Base-by-base conservation (phyloP, 2,797 vertebrate genomes). In the Antrozous pallidus region DNA sequence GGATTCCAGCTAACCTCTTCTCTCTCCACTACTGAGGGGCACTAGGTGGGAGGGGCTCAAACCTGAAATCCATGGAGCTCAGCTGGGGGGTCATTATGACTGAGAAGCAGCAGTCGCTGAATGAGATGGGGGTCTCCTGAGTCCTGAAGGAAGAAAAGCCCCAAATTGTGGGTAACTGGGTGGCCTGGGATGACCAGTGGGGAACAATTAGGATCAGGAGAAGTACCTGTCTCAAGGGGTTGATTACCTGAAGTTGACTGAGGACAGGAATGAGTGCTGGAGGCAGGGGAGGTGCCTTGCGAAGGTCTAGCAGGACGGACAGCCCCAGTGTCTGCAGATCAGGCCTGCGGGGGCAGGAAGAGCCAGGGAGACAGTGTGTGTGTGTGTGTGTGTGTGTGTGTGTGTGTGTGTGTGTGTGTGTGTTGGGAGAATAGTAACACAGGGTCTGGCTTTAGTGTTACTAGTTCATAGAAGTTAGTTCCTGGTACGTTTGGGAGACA, bases 221-320 rank as follows among this genome's bases (percentile, higher is more conserved):
- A 78, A 86, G 17, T 56, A 47, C 31, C 13, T 40, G 8, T 79
- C 28, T 56, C 42, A 74, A 40, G 40, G 9, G 28, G 5, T 6
- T 70, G 4, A 13, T 92, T 98, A 98, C 98, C 98, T 98, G 97
- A 90, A 97, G 97, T 47, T 97, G 94, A 84, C 85, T 90, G 88
- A 98, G 92, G 69, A 94, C 94, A 84, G 97, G 93, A 77, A 97
- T 80, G 73, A 98, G 96, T 47, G 93, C 94, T 65, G 97, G 96
- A 49, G 96, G 95, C 70, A 97, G 94, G 24, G 80, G 36, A 26
- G 97, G 94, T 36, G 93, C 83, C 74, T 96, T 95, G 5, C 97
- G 97, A 78, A 98, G 95, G 91, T 98, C 97, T 36, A 98, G 73
- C 54, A 98, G 96, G 71, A 98, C 31, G 0, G 97, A 97, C 40